Percentiles rank a stretch among this genome's conserved stretches.
Conservation (phyloP, 1,140 invertebrate species). For the Heliconius nattereri region DNA sequence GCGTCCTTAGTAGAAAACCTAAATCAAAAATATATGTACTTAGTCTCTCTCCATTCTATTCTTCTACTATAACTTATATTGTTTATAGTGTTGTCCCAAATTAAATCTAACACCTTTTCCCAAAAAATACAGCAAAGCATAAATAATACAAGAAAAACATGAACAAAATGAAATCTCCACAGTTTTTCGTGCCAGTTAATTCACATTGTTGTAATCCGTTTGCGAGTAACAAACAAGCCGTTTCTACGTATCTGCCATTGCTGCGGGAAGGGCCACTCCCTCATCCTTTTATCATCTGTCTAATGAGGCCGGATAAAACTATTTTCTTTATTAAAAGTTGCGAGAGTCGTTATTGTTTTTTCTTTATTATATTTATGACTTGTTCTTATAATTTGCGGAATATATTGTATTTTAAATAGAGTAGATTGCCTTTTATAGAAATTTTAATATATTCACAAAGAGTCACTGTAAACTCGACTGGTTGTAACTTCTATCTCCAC, state of each 20-base stretch:
- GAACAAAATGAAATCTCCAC: constrained; percentile 5
- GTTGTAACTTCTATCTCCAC: too few species aligned
- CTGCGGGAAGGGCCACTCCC: constrained; percentile 48
- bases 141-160: background rate
- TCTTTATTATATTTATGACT: background rate
- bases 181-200: constrained; percentile 33
- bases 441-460: too few species aligned
- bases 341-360: background rate
- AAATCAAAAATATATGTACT: too few species aligned
- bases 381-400: background rate
- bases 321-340: constrained; percentile 28
- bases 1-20: too few species aligned
- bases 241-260: constrained; percentile 45
- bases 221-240: constrained; percentile 51
- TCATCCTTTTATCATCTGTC: constrained; percentile 34
- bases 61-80: too few species aligned
- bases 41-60: too few species aligned
- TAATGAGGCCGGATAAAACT: constrained; percentile 50
- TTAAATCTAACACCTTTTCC: too few species aligned
- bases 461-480: too few species aligned
- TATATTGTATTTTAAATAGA: background rate
- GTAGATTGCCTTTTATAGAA: background rate
- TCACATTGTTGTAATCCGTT: constrained; percentile 53
- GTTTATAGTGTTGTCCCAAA: too few species aligned
- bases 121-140: background rate